Percentiles rank a stretch among this genome's conserved stretches.
phyloP scores from a whole-genome alignment of 2,797 vertebrate species.

The Anabas testudineus region DNA sequence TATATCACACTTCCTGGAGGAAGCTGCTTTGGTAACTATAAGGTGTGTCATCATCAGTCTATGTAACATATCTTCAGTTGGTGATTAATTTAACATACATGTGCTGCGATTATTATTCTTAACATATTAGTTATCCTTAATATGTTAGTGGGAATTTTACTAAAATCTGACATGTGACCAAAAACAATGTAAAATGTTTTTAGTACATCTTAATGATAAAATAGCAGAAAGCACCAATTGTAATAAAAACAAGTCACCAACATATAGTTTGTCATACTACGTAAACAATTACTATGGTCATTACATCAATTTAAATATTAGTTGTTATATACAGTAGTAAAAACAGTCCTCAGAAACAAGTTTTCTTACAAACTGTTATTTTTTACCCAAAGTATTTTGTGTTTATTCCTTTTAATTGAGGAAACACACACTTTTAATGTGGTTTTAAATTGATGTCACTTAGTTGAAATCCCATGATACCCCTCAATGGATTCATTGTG shows the following conservation, averaged over 20 bases:
- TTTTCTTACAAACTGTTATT: constrained; percentile 5
- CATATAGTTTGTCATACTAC: background rate
- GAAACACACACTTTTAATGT: constrained; percentile 26
- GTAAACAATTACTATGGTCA: background rate
- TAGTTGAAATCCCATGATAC: constrained; percentile 55
- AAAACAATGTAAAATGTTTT: background rate
- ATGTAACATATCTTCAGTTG: background rate
- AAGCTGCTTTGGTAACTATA: constrained; percentile 94
- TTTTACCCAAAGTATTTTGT: constrained; percentile 5
- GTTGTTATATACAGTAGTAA: background rate
- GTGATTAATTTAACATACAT: background rate
- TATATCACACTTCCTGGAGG: constrained; percentile 94
- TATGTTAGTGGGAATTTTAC: background rate
- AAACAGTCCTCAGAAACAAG: background rate
- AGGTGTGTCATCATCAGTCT: constrained; percentile 75
- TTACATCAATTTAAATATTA: background rate
- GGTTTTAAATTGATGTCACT: constrained; percentile 41
- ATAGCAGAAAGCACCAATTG: background rate
- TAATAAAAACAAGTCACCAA: background rate
- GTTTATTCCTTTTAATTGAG: background rate
- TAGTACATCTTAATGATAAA: background rate
- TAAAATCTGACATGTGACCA: background rate
- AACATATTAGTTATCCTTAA: background rate
- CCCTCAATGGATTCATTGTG: constrained; percentile 63
- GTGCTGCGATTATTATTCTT: background rate